Evolutionary conservation across 1,140 invertebrate genomes (phyloP).

Genomic region (Drosophila setifemur): DNA sequence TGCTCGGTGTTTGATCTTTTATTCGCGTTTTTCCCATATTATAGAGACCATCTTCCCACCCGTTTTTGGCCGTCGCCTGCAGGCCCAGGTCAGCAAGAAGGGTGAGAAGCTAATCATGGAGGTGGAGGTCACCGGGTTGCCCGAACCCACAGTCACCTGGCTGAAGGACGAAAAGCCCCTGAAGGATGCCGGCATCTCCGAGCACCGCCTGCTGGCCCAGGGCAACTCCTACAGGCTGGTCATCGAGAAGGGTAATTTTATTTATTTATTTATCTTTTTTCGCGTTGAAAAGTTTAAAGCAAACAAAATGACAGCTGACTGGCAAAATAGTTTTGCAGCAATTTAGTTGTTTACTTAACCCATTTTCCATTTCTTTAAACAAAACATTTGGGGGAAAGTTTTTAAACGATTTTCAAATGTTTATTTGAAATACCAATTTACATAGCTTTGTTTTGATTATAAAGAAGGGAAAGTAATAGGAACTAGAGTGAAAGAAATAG

Average conservation of each 20-base stretch:
- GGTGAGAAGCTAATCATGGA: slow-evolving; percentile 90
- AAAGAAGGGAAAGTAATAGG: too few species aligned
- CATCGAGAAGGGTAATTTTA: slow-evolving; percentile 87
- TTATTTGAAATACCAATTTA: not conserved
- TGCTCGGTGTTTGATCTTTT: slow-evolving; percentile 3
- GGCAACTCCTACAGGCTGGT: slow-evolving; percentile 87
- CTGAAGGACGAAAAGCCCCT: slow-evolving; percentile 88
- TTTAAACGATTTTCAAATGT: not conserved
- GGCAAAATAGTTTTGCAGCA: not conserved
- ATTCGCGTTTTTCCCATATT: slow-evolving; percentile 1
- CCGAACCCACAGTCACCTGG: slow-evolving; percentile 89
- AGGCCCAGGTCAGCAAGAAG: slow-evolving; percentile 89
- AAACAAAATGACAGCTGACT: slow-evolving; percentile 18
- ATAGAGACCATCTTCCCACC: slow-evolving; percentile 90
- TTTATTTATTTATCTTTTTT: not conserved
- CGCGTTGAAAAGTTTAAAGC: not conserved
- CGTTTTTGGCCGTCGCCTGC: slow-evolving; percentile 90
- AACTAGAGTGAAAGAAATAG: too few species aligned
- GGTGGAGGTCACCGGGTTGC: slow-evolving; percentile 90
- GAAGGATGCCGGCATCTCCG: slow-evolving; percentile 81
- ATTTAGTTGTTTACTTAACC: slow-evolving; percentile 11
- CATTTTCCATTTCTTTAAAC: not conserved
- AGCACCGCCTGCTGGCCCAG: slow-evolving; percentile 84
- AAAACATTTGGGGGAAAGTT: not conserved
- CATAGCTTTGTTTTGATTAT: too few species aligned